Evolutionary conservation across 1,140 invertebrate species (phyloP).

Genomic region (Nebria ingens): DNA sequence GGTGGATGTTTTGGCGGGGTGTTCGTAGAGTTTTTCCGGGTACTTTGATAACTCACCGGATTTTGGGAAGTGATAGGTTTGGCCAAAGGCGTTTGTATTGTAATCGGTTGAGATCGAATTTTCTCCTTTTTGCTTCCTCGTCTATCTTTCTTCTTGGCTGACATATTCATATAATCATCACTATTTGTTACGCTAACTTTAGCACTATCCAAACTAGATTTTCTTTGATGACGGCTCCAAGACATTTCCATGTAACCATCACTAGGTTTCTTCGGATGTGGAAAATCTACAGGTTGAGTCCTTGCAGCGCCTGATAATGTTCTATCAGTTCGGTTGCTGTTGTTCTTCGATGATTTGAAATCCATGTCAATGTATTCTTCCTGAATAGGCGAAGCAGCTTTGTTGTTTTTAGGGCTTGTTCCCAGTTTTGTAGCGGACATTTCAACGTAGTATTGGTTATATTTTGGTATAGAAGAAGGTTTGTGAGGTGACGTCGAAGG

Average conservation of each 20-base stretch:
- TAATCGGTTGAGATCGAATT: constrained; percentile 45
- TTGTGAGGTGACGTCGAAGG: constrained; percentile 17
- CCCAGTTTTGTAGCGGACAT: constrained; percentile 6
- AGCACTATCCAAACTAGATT: constrained; percentile 24
- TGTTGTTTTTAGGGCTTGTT: constrained; percentile 14
- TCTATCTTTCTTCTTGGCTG: constrained; percentile 18
- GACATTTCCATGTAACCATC: constrained; percentile 55
- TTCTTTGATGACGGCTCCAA: constrained; percentile 19
- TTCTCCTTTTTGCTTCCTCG: constrained; percentile 35
- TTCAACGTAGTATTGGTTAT: constrained; percentile 3
- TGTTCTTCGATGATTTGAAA: constrained; percentile 17
- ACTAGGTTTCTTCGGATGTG: constrained; percentile 34
- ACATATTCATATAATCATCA: constrained; percentile 35
- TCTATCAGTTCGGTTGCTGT: constrained; percentile 18
- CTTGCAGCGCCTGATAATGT: constrained; percentile 29
- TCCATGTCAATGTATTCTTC: constrained; percentile 37
- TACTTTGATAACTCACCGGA: background rate
- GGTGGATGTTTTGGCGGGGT: constrained; percentile 34
- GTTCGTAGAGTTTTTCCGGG: constrained; percentile 32
- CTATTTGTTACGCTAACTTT: constrained; percentile 23
- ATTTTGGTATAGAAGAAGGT: background rate
- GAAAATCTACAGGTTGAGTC: constrained; percentile 36
- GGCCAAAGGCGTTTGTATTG: constrained; percentile 34
- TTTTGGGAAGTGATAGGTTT: background rate
- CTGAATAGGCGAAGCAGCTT: constrained; percentile 11